Percentiles rank a stretch among this genome's conserved stretches.
These are phyloP conservation scores for Tenebrio molitor DNA, from an alignment of 1,140 invertebrate genomes.

Conservation along the genomic window DNA sequence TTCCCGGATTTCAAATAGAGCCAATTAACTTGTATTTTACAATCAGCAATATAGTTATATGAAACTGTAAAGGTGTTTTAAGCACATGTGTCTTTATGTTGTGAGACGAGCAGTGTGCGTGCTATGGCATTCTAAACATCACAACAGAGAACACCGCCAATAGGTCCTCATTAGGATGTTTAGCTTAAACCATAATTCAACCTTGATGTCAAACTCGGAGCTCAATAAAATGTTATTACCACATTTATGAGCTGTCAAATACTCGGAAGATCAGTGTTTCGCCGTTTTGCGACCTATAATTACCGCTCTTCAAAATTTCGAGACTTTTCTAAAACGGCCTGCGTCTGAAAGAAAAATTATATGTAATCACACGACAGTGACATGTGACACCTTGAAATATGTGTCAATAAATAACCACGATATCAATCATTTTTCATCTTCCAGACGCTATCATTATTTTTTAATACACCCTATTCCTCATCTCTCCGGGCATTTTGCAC, in stretches of 20 bases:
- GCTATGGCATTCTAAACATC: slow-evolving; percentile 44
- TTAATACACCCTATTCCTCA: slow-evolving; percentile 24
- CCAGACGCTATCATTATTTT: slow-evolving; percentile 38
- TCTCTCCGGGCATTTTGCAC: slow-evolving; percentile 23
- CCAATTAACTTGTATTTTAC: slow-evolving; percentile 43
- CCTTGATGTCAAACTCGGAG: slow-evolving; percentile 60
- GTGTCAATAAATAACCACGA: slow-evolving; percentile 44
- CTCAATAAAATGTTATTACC: slow-evolving; percentile 59
- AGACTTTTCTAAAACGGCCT: slow-evolving; percentile 32
- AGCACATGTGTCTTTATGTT: slow-evolving; percentile 46
- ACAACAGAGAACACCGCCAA: slow-evolving; percentile 57
- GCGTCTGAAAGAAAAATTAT: slow-evolving; percentile 45
- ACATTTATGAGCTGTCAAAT: slow-evolving; percentile 62
- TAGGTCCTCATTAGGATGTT: slow-evolving; percentile 63
- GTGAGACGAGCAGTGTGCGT: slow-evolving; percentile 32
- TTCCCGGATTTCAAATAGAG: slow-evolving; percentile 28
- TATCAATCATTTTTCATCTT: slow-evolving; percentile 42
- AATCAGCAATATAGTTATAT: slow-evolving; percentile 49
- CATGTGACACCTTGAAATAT: slow-evolving; percentile 46
- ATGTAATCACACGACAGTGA: slow-evolving; percentile 44
- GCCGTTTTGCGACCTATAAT: slow-evolving; percentile 59
- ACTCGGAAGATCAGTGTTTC: slow-evolving; percentile 46
- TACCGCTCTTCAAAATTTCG: slow-evolving; percentile 55
- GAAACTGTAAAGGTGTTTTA: slow-evolving; percentile 46
- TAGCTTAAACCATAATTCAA: slow-evolving; percentile 61